Evolutionary conservation across 2,888 invertebrate species (phyloP), one percentile per base, ranked within the genome.

Genomic region (Nomada ruficornis): DNA sequence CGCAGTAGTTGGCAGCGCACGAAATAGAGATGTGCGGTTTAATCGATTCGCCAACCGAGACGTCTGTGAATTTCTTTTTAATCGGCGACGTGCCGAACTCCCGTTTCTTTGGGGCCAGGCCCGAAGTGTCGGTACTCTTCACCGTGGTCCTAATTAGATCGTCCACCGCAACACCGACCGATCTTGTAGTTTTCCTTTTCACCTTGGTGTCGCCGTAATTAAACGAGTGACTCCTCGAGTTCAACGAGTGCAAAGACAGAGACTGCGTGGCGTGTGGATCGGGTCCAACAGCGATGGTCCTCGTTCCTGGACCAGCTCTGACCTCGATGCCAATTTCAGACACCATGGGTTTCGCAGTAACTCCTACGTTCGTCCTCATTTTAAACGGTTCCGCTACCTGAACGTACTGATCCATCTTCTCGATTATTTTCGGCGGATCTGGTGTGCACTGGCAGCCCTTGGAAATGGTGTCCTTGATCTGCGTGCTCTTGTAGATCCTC

Each of bases 231-330:
- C 95, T 96, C 72, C 95, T 94, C 2, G 94, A 94, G 65, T 92
- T 94, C 89, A 95, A 91, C 77, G 94, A 94, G 42, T 94, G 94
- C 42, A 95, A 90, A 1, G 95, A 95, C 47, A 95, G 91, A 1
- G 95, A 94, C 23, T 91, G 89, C 0, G 91, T 92, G 47, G 92
- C 91, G 0, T 94, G 91, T 62, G 94, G 94, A 65, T 94, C 94
- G n/a, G 95, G 95, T 52, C 96, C 96, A 20, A 96, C 95, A 10
- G 95, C 96, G 57, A 96, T 94, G 65, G 95, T 95, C 69, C 95
- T 94, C 2, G 94, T 94, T 44, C 94, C 94, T 0, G 90, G 86
- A 76, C 95, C 94, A 5, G 94, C 88, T 69, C 85, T 91, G 59
- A 93, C 94, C 77, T 94, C 94, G 23, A 93, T 90, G 18, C 92